Conservation (phyloP, 2,797 vertebrate species). For the Acropternis orthonyx region DNA sequence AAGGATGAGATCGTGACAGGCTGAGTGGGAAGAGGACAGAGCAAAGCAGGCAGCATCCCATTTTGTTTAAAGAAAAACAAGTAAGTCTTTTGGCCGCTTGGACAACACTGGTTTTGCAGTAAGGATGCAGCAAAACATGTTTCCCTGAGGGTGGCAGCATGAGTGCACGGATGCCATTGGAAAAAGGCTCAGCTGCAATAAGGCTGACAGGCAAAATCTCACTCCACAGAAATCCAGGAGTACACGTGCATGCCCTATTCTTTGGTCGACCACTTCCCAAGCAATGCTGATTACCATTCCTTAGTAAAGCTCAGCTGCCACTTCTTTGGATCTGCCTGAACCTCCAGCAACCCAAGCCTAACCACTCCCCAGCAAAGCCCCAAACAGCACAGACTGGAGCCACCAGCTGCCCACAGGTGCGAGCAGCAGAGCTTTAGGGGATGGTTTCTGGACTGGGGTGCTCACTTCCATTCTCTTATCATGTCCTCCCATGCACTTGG, state of each 20-base stretch:
- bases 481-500: not conserved
- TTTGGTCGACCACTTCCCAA: not conserved
- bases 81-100: not conserved
- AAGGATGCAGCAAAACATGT: not conserved
- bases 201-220: not conserved
- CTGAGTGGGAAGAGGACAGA: not conserved
- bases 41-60: not conserved
- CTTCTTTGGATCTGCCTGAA: not conserved
- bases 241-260: rapidly evolving
- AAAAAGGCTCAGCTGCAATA: not conserved
- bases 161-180: not conserved
- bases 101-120: not conserved
- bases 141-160: conserved; percentile 15
- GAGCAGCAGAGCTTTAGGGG: not conserved
- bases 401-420: not conserved
- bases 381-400: not conserved
- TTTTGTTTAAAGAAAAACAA: not conserved
- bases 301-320: not conserved
- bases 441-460: not conserved
- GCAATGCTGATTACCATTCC: not conserved
- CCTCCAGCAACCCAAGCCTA: not conserved
- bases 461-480: not conserved
- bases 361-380: not conserved
- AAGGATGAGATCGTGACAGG: not conserved
- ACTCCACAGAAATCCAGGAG: not conserved